These are phyloP conservation scores for Mionectes olivaceus DNA, from an alignment of 2,797 vertebrate species.

Conservation along the genomic window DNA sequence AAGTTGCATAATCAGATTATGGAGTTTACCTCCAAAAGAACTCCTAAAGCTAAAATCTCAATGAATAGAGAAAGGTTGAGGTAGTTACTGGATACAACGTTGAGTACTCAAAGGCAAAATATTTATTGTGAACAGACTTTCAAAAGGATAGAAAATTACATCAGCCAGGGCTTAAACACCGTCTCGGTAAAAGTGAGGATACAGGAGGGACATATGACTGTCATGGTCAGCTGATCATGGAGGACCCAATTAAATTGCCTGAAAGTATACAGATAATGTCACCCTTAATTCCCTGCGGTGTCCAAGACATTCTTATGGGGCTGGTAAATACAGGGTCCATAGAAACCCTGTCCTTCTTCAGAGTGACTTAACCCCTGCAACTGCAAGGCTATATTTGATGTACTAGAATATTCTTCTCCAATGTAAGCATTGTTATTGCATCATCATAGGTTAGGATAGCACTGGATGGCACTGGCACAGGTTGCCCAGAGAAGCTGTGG, in stretches of 20 bases:
- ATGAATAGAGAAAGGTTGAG: not conserved
- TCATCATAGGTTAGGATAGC: no score
- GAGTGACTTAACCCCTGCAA: not conserved
- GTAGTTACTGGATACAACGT: accelerated
- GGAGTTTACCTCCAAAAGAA: not conserved
- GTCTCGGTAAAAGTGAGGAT: not conserved
- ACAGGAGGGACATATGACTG: not conserved
- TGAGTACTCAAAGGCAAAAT: not conserved
- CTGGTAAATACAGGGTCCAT: not conserved
- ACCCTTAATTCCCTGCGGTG: not conserved
- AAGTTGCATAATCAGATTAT: not conserved
- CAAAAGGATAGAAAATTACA: not conserved
- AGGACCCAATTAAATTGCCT: not conserved
- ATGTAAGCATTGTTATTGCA: not conserved
- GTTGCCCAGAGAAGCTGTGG: not conserved
- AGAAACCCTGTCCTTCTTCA: not conserved
- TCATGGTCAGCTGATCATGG: accelerated
- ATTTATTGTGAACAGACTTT: not conserved
- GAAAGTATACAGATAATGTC: no score
- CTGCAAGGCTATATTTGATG: not conserved
- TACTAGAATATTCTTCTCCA: not conserved
- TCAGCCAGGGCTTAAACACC: not conserved
- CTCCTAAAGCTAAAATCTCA: not conserved
- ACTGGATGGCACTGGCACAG: not conserved
- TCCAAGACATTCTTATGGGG: not conserved